These are phyloP conservation scores for Halichoeres trimaculatus DNA, from an alignment of 2,113 vertebrate species.

Conservation along the genomic window DNA sequence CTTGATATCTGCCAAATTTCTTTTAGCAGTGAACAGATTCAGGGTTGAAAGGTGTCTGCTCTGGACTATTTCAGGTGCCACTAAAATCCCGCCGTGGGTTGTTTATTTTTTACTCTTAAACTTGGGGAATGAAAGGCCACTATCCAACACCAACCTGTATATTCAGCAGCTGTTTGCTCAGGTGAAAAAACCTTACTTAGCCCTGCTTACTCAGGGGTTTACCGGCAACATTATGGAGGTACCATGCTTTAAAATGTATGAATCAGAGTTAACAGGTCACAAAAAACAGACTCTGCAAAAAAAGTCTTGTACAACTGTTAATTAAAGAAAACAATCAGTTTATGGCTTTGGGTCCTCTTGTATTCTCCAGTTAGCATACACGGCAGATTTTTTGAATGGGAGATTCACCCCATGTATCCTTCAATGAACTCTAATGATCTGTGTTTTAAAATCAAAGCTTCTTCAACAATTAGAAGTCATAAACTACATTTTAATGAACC, in stretches of 20 bases:
- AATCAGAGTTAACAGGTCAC: conserved; percentile 27
- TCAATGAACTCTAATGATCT: conserved; percentile 61
- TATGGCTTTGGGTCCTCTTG: neutral
- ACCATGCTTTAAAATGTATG: conserved; percentile 36
- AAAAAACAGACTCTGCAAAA: conserved; percentile 8
- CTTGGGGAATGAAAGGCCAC: conserved; percentile 11
- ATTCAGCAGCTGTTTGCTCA: conserved; percentile 74
- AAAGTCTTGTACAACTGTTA: conserved; percentile 12
- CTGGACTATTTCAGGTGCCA: conserved; percentile 55
- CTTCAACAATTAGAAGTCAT: conserved; percentile 69
- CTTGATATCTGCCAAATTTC: conserved; percentile 25
- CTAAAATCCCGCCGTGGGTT: conserved; percentile 37
- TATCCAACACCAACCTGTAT: conserved; percentile 60
- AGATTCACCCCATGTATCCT: conserved; percentile 2
- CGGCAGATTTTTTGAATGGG: conserved; percentile 12
- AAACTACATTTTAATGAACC: conserved; percentile 71
- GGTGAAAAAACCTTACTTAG: conserved; percentile 58
- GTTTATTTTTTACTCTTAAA: conserved; percentile 61
- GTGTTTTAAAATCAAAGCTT: conserved; percentile 65
- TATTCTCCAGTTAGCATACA: conserved; percentile 3
- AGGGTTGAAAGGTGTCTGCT: conserved; percentile 38
- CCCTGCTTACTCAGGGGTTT: conserved; percentile 53
- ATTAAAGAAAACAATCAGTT: neutral
- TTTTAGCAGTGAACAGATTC: conserved; percentile 46
- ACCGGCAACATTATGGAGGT: conserved; percentile 37